Evolutionary conservation across 2,888 invertebrate genomes (phyloP), one percentile per base, ranked within the genome.

Genomic region (Cryptus viduatorius): DNA sequence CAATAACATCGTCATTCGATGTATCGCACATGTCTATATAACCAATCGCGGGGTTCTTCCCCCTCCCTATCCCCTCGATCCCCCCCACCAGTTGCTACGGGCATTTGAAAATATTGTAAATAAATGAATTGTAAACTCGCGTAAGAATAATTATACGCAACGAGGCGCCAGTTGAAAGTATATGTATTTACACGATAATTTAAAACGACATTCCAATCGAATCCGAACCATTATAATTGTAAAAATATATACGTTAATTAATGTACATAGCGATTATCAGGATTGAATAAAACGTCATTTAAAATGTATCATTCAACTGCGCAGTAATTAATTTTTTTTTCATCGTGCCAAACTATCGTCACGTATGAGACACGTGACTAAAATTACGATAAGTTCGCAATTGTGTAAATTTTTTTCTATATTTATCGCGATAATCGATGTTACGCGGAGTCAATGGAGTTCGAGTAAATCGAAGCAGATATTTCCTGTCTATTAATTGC

Each of bases 211-310:
- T 56, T 67, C 44, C 12, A 8, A 67, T 67, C 12, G 24, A 46
- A 24, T 24, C 24, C 24, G 14, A 44, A 67, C 12, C 46, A 46
- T 67, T 67, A 10, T 14, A 7, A 44, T 19, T 12, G 19, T 46
- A 42, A 31, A n/a, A 48, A 24, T 68, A 31, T 14, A 69, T 31
- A 16, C 14, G 16, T 24, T 56, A 75, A 50, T 53, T 4, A 37
- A 16, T 65, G 65, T 64, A 75, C 37, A 50, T 48, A 37, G 37
- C 50, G 65, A 37, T 42, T 37, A 75, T 65, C 64, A 64, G 64
- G 37, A 64, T 75, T 65, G 19, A 65, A 75, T 65, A 64, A 65
- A 48, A 64, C 24, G 24, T 56, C 24, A 67, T 67, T 67, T 42
- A 67, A 44, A 19, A 24, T 24, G 0, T 8, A 10, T 56, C 8